A percentile compares a stretch with the other conserved stretches of the same genome.
Evolutionary conservation across 2,113 vertebrate genomes (phyloP).

Genomic region (Phrynocephalus versicolor): DNA sequence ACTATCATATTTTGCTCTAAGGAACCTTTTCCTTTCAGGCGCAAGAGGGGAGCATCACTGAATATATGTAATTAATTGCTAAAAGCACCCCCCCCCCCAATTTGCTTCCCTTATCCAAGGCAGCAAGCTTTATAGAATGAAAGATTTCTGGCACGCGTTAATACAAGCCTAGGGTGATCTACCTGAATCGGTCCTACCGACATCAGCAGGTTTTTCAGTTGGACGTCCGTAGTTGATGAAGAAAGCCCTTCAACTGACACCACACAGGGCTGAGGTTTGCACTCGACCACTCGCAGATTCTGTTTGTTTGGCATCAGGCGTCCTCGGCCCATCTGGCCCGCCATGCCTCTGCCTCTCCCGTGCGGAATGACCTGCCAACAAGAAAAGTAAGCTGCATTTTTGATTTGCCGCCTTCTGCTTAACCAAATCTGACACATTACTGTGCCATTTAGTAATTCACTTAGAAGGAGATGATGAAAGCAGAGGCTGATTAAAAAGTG

Average conservation of each 20-base stretch:
- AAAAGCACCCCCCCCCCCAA: slow-evolving; percentile 4
- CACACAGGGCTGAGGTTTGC: slow-evolving; percentile 81
- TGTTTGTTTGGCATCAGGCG: slow-evolving; percentile 84
- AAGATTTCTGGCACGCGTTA: slow-evolving; percentile 54
- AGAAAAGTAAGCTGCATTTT: slow-evolving; percentile 55
- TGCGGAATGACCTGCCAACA: slow-evolving; percentile 86
- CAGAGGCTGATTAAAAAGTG: background rate
- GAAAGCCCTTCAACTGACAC: slow-evolving; percentile 97
- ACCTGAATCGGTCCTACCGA: slow-evolving; percentile 98
- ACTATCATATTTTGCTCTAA: background rate
- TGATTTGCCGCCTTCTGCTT: slow-evolving; percentile 63
- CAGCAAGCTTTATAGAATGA: slow-evolving; percentile 40
- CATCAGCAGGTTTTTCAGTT: slow-evolving; percentile 91
- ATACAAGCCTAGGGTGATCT: slow-evolving; percentile 44
- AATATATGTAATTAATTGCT: slow-evolving; percentile 36
- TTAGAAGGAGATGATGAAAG: slow-evolving; percentile 45
- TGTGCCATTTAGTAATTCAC: background rate
- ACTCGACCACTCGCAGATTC: slow-evolving; percentile 82
- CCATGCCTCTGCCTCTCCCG: slow-evolving; percentile 83
- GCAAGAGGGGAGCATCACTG: slow-evolving; percentile 32
- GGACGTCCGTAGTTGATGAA: slow-evolving; percentile 90
- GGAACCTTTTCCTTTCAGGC: slow-evolving; percentile 38
- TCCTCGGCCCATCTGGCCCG: slow-evolving; percentile 82
- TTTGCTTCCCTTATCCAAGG: slow-evolving; percentile 45
- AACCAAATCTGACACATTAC: slow-evolving; percentile 14